Conservation (phyloP, 2,797 vertebrate genomes). For the Liasis olivaceus region DNA sequence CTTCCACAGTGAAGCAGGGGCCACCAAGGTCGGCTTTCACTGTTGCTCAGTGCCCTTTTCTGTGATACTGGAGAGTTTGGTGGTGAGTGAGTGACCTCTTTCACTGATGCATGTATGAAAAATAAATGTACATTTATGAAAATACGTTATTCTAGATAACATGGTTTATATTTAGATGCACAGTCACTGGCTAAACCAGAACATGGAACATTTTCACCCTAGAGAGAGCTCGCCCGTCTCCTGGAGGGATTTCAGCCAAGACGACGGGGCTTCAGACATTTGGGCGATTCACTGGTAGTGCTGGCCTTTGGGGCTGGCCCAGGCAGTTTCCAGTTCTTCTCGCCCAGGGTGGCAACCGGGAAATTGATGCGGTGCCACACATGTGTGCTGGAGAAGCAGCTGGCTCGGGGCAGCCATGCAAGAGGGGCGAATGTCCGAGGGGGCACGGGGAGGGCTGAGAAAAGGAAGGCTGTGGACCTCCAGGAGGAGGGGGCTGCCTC, state of each 20-base stretch:
- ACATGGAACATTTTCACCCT: background rate
- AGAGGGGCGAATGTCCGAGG: background rate
- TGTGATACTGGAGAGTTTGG: background rate
- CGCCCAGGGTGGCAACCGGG: background rate
- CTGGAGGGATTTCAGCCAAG: background rate
- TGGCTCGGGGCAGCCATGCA: background rate
- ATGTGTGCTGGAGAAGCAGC: background rate
- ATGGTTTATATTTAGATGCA: background rate
- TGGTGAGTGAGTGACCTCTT: background rate
- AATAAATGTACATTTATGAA: background rate
- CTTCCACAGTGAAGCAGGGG: background rate
- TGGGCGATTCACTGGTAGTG: background rate
- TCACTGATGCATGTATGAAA: background rate
- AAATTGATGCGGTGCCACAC: background rate
- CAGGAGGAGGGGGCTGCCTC: background rate
- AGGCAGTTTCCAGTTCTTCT: background rate
- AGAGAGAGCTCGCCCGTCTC: background rate
- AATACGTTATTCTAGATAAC: background rate
- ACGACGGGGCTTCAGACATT: background rate
- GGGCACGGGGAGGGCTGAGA: background rate
- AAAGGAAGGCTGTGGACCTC: background rate
- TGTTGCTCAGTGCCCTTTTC: background rate
- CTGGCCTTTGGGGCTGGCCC: background rate
- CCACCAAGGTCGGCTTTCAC: background rate
- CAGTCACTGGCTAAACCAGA: background rate